phyloP scores from a whole-genome alignment of 2,797 vertebrate genomes.

The Acipenser transmontanus region DNA sequence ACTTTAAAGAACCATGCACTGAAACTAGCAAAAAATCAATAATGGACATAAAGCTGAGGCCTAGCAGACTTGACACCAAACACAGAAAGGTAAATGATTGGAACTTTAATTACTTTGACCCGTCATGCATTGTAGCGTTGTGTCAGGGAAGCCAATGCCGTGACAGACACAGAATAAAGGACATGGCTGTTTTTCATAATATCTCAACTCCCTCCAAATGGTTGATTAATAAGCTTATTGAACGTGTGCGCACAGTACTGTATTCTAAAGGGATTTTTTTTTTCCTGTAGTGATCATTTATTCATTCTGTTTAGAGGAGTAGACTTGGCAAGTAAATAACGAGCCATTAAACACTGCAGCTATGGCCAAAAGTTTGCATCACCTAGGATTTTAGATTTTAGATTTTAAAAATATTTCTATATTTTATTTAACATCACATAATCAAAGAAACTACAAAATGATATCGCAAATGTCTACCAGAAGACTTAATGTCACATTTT shows the following conservation, averaged over 20 bases:
- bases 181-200: conserved; percentile 68
- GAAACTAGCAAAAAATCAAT: conserved; percentile 54
- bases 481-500: no score
- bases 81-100: conserved; percentile 88
- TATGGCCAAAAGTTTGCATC: no score
- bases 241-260: conserved; percentile 30
- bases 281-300: conserved; percentile 45
- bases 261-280: conserved; percentile 31
- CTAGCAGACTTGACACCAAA: conserved; percentile 73
- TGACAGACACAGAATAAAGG: conserved; percentile 78
- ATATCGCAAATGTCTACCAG: no score
- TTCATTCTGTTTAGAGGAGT: conserved; percentile 43
- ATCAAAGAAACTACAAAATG: no score
- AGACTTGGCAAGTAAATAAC: no score
- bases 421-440: no score
- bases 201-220: conserved; percentile 70
- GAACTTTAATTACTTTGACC: conserved; percentile 95
- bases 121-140: conserved; percentile 79
- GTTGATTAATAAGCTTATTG: conserved; percentile 70
- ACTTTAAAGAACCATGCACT: conserved; percentile 34
- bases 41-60: conserved; percentile 65
- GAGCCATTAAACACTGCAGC: no score
- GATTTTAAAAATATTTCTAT: no score
- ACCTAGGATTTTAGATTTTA: no score
- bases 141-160: conserved; percentile 75